phyloP scores from a whole-genome alignment of 2,888 invertebrate species.

The Cephus rjabovi region DNA sequence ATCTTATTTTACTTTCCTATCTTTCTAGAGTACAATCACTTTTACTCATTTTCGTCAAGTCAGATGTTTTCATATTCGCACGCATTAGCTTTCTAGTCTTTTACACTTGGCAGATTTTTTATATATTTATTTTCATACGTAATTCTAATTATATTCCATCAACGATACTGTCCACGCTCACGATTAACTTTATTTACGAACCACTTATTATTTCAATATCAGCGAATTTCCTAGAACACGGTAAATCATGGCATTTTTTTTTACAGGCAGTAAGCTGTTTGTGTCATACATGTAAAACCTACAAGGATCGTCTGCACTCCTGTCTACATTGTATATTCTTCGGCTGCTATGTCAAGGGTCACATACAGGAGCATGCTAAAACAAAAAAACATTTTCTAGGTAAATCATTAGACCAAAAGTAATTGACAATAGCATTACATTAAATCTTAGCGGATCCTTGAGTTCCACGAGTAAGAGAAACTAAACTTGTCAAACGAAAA shows the following conservation, averaged over 20 bases:
- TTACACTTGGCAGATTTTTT: not conserved
- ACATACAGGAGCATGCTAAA: constrained; percentile 88
- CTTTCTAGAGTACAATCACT: not conserved
- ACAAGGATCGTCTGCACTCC: constrained; percentile 84
- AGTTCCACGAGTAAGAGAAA: not conserved
- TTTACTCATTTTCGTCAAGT: not conserved
- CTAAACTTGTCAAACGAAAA: not conserved
- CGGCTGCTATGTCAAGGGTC: constrained; percentile 85
- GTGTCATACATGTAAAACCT: constrained; percentile 85
- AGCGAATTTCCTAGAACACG: not conserved
- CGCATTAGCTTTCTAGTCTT: not conserved
- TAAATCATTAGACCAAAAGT: constrained; percentile 44
- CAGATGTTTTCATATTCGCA: not conserved
- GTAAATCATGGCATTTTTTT: constrained; percentile 34
- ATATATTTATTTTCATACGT: not conserved
- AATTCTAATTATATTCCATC: not conserved
- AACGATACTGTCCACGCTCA: not conserved
- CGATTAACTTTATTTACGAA: constrained; percentile 3
- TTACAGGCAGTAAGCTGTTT: constrained; percentile 81
- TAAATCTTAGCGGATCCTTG: not conserved
- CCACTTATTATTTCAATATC: not conserved
- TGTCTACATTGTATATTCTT: constrained; percentile 94
- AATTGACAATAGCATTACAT: not conserved
- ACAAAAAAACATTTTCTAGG: constrained; percentile 83
- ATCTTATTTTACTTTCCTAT: not conserved